Conservation (phyloP, 2,113 vertebrate species). For the Myotis davidii region DNA sequence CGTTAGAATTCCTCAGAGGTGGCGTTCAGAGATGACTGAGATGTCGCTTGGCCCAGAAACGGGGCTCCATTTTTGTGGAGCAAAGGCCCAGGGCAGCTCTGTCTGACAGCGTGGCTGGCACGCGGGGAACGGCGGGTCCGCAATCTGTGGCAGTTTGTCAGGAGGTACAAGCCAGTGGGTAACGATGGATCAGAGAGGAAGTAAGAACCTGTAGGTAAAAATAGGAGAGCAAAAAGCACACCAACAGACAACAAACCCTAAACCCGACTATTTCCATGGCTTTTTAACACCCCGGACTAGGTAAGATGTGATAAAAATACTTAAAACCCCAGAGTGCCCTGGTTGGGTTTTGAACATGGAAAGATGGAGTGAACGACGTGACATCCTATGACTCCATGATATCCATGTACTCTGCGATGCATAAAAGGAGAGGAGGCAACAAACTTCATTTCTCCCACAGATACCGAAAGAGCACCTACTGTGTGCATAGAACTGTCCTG, state of each 20-base stretch:
- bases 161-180: background rate
- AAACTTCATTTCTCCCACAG: background rate
- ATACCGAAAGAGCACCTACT: background rate
- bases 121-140: background rate
- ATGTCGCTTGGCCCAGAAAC: background rate
- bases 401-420: background rate
- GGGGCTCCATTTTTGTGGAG: background rate
- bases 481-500: background rate
- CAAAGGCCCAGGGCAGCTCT: background rate
- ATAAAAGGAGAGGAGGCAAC: background rate
- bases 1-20: background rate
- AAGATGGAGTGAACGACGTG: background rate
- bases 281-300: background rate
- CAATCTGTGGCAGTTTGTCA: background rate
- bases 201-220: background rate
- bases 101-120: fast-evolving
- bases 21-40: background rate
- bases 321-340: background rate
- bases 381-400: background rate
- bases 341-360: background rate
- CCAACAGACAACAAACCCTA: background rate
- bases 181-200: background rate
- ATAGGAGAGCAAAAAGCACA: background rate
- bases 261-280: background rate
- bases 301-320: background rate